Conservation (phyloP, 64 coral and sea anemone genomes). For the Montipora cactus region DNA sequence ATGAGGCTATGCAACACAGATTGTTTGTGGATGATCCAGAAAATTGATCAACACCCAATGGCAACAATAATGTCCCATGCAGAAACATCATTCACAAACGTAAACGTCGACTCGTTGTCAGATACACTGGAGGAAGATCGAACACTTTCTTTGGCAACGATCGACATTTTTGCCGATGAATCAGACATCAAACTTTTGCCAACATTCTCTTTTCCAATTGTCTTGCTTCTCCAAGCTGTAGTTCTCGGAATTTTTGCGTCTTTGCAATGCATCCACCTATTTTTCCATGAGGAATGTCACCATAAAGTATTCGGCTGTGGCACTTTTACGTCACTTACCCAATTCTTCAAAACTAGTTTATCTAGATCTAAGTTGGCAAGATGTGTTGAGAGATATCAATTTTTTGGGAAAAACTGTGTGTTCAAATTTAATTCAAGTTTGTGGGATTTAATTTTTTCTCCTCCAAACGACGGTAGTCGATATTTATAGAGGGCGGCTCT, state of each 20-base stretch:
- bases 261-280: slow-evolving; percentile 43
- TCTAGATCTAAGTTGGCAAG: slow-evolving; percentile 44
- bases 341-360: slow-evolving; percentile 53
- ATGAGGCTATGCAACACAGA: slow-evolving; percentile 15
- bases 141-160: background rate
- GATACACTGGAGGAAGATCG: background rate
- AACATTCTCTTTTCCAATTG: background rate
- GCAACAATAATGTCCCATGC: slow-evolving; percentile 49
- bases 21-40: slow-evolving; percentile 27
- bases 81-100: background rate
- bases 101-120: background rate
- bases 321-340: slow-evolving; percentile 40
- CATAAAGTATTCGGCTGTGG: slow-evolving; percentile 5
- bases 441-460: too few species aligned
- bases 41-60: slow-evolving; percentile 7
- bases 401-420: slow-evolving; percentile 34
- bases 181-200: slow-evolving; percentile 11
- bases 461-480: background rate
- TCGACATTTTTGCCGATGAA: background rate
- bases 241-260: slow-evolving; percentile 44
- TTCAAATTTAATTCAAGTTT: slow-evolving; percentile 23
- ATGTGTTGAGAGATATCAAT: slow-evolving; percentile 26
- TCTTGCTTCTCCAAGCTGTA: slow-evolving; percentile 37
- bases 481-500: background rate
- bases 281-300: slow-evolving; percentile 48